phyloP scores from a whole-genome alignment of 2,113 vertebrate genomes.

The Heloderma charlesbogerti region DNA sequence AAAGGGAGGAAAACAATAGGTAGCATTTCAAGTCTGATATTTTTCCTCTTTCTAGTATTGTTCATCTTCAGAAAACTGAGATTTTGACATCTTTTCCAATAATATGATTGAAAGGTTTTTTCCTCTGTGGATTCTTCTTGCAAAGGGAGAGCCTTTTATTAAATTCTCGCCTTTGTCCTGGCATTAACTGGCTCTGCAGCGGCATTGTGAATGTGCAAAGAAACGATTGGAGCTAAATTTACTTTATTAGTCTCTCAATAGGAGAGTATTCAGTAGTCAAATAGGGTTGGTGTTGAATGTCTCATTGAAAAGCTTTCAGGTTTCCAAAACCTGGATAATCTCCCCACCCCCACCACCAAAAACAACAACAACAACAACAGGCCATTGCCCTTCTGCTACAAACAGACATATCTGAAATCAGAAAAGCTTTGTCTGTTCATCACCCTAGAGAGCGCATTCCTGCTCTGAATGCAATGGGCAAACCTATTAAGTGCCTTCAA shows the following conservation, averaged over 20 bases:
- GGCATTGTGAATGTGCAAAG: neutral
- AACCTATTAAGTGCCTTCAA: neutral
- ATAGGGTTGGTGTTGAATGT: constrained; percentile 19
- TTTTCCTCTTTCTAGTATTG: constrained; percentile 18
- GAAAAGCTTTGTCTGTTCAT: neutral
- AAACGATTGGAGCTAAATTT: constrained; percentile 6
- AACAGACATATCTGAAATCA: fast-evolving
- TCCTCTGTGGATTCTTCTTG: neutral
- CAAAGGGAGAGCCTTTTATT: neutral
- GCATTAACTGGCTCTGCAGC: neutral
- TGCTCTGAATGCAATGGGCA: neutral
- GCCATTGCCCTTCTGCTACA: constrained; percentile 6
- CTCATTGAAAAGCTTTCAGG: constrained; percentile 22
- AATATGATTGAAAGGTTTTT: constrained; percentile 1
- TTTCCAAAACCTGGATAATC: neutral
- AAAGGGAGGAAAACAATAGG: constrained; percentile 17
- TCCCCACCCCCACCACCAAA: neutral
- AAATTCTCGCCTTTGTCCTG: constrained; percentile 1
- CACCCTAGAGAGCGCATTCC: neutral
- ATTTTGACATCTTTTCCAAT: fast-evolving
- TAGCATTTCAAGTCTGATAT: neutral
- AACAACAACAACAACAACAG: fast-evolving
- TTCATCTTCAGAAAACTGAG: constrained; percentile 29
- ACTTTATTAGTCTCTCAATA: constrained; percentile 25
- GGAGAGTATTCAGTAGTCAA: neutral